Conservation (phyloP, 2,888 invertebrate species). For the Sisyra terminalis region DNA sequence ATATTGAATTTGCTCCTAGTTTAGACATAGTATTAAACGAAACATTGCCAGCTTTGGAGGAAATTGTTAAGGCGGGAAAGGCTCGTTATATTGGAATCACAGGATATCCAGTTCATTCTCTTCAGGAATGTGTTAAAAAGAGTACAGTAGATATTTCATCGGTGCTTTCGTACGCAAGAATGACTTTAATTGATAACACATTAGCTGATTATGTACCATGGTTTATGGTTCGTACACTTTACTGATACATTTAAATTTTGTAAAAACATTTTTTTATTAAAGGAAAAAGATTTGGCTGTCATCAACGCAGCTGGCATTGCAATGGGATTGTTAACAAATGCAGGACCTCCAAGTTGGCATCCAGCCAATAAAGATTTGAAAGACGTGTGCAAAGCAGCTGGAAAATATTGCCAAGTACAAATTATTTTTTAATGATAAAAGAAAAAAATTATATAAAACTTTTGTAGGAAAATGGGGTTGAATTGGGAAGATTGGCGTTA, state of each 20-base stretch:
- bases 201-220: conserved; percentile 52
- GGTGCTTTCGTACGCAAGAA: conserved; percentile 65
- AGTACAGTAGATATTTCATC: conserved; percentile 47
- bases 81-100: conserved; percentile 73
- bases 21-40: conserved; percentile 63
- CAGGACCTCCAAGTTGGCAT: conserved; percentile 67
- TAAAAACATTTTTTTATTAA: conserved; percentile 8
- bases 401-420: conserved; percentile 45
- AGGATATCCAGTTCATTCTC: conserved; percentile 61
- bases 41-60: conserved; percentile 67
- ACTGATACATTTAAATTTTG: not conserved
- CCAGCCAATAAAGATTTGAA: conserved; percentile 50
- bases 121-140: conserved; percentile 56
- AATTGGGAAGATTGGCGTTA: conserved; percentile 55
- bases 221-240: conserved; percentile 58
- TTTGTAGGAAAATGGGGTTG: conserved; percentile 36
- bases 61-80: conserved; percentile 51
- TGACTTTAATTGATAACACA: conserved; percentile 63
- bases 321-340: conserved; percentile 66
- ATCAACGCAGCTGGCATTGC: conserved; percentile 70
- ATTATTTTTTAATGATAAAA: not conserved
- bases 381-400: conserved; percentile 40
- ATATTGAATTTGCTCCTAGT: conserved; percentile 71
- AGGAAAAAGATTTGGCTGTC: conserved; percentile 57
- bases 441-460: not conserved